Base-by-base conservation (phyloP, 2,888 invertebrate genomes). In the Drosophila ezoana region DNA sequence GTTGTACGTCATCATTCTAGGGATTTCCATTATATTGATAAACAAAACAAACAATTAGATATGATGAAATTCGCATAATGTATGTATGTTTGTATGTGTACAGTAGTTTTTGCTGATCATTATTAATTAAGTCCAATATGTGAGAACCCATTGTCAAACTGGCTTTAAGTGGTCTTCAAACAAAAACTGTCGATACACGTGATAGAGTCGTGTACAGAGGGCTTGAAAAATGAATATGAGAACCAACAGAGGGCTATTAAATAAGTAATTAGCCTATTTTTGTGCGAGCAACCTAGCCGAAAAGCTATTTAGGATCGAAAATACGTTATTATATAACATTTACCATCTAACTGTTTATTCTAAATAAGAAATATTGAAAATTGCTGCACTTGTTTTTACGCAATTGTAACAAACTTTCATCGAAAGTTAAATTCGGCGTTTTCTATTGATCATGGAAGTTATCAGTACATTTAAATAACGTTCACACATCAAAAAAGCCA, bases 1-100 rank as follows among this genome's bases (percentile, higher is more conserved):
- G 3, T 4, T 11, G 8, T 40, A 72, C 77, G 77, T 74, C 67
- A 80, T 68, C 23, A 44, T 77, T 80, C 77, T 74, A 68, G 74
- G 52, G 44, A 51, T 64, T 67, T 79, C 80, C 37, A 67, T 62
- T 57, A 18, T 3, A 35, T 47, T 43, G 43, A 58, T 65, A 51
- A 68, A 53, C n/a, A 32, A 38, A 33, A 10, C 37, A 35, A 32
- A 6, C 48, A 49, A 20, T 9, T 11, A 38, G 18, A 13, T 0
- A 10, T 58, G 51, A 14, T 59, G 52, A 59, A 48, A 62, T 41
- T 49, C 48, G 13, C 45, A 44, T 47, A 62, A 28, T 65, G 54
- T 48, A 35, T 35, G 11, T 14, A 35, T 35, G 38, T 28, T 2
- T 23, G 1, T 8, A 23, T 8, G 8, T 28, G 8, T 8, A 8